Evolutionary conservation across 2,888 invertebrate genomes (phyloP), one percentile per base, ranked within the genome.

Genomic region (Agriopis aurantiaria): DNA sequence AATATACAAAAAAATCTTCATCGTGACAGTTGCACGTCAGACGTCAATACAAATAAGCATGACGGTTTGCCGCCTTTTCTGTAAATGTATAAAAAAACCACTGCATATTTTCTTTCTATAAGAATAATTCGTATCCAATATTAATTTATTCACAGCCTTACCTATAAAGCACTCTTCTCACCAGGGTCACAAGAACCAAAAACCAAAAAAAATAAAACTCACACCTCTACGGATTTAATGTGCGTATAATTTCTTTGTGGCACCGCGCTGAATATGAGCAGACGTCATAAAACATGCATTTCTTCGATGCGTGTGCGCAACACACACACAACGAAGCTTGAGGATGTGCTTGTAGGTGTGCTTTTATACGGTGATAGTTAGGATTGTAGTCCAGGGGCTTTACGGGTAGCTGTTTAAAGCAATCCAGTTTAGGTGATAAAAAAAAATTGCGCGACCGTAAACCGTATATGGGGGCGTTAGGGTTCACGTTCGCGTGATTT

Each of bases 231-330:
- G 85, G 91, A 89, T 92, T 94, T 93, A 93, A 93, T 92, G 91
- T 86, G 91, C 94, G 94, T 94, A 94, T 94, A 94, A 94, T 94
- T 94, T 93, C 94, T 94, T 94, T 94, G 94, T 93, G 93, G 94
- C 92, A 93, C 94, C 94, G 94, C 93, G 91, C 89, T 90, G 91
- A 92, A 93, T 92, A 92, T 91, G 91, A 87, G 85, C 91, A 92
- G 92, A 92, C 94, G 92, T 94, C 94, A 93, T 94, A 94, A 94
- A 94, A 92, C 93, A 93, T 93, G 93, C 93, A 93, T 93, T 93
- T 94, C 93, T 93, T 90, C 88, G 86, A 53, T 88, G 89, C 90
- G 84, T 85, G 85, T 84, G 88, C 85, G 88, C 85, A 80, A 51
- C 77, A 75, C 79, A 61, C 79, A 80, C 79, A 73, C 56, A n/a